These are phyloP conservation scores for Xylophagus ater DNA, from an alignment of 2,888 invertebrate genomes.

Conservation along the genomic window DNA sequence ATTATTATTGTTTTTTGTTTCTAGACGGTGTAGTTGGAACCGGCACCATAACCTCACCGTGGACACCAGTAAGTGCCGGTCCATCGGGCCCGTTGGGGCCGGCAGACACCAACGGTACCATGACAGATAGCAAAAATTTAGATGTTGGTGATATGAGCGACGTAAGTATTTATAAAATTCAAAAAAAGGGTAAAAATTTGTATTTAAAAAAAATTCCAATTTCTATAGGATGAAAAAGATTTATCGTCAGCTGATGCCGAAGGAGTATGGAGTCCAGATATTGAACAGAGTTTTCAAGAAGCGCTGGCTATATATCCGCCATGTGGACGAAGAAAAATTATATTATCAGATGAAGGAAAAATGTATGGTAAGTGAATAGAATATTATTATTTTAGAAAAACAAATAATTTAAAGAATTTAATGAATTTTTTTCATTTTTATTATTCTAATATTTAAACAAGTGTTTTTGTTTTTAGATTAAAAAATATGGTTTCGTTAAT, in stretches of 20 bases:
- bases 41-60: slow-evolving; percentile 94
- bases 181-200: too few species aligned
- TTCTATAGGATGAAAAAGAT: slow-evolving; percentile 66
- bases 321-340: slow-evolving; percentile 98
- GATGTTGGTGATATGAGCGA: slow-evolving; percentile 89
- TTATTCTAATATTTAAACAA: too few species aligned
- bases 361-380: slow-evolving; percentile 94
- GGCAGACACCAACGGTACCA: slow-evolving; percentile 86
- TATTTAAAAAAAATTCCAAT: too few species aligned
- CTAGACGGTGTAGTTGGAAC: slow-evolving; percentile 61
- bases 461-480: too few species aligned
- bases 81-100: slow-evolving; percentile 47
- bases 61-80: slow-evolving; percentile 81
- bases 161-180: too few species aligned
- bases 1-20: slow-evolving; percentile 25
- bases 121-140: slow-evolving; percentile 81
- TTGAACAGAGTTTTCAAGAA: slow-evolving; percentile 99
- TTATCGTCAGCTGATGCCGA: slow-evolving; percentile 95
- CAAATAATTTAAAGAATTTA: too few species aligned
- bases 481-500: too few species aligned
- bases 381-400: slow-evolving; percentile 4
- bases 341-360: slow-evolving; percentile 99
- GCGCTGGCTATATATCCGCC: slow-evolving; percentile 99
- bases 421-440: too few species aligned
- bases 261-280: slow-evolving; percentile 99